Evolutionary conservation across 37 sponge, comb jelly and placozoan genomes (phyloP).

Genomic region (Chondrosia reniformis): DNA sequence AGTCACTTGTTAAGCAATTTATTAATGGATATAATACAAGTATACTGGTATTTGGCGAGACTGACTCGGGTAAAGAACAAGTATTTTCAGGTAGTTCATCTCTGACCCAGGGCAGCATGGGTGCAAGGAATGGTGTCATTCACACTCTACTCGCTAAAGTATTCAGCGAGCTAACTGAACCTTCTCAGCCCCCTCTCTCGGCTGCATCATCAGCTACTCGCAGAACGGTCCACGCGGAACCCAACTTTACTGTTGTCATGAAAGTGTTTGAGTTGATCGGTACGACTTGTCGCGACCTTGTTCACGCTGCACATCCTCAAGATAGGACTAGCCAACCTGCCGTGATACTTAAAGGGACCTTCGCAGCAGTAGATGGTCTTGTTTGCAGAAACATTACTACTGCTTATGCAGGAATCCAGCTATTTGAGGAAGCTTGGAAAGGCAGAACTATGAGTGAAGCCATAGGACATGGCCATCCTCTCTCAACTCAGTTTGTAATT

Average conservation of each 20-base stretch:
- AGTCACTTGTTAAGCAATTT: background rate
- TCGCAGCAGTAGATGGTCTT: background rate
- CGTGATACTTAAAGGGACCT: no score
- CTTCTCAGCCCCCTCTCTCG: background rate
- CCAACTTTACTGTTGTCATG: background rate
- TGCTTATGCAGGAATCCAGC: background rate
- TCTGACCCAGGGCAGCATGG: background rate
- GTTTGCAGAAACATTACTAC: background rate
- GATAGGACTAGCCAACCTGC: no score
- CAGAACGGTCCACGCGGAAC: background rate
- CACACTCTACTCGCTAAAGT: background rate
- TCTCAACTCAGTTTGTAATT: background rate
- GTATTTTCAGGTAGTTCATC: background rate
- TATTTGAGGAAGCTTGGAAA: constrained; percentile 10
- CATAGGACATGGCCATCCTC: background rate
- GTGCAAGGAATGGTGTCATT: background rate
- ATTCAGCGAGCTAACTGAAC: background rate
- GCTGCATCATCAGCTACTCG: background rate
- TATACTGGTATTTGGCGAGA: constrained; percentile 24
- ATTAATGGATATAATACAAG: background rate
- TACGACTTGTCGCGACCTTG: background rate
- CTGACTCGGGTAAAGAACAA: background rate
- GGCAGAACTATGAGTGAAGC: background rate
- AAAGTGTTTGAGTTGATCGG: constrained; percentile 5
- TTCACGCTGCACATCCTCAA: background rate